Conservation (phyloP, 2,113 vertebrate genomes). For the Bungarus multicinctus region DNA sequence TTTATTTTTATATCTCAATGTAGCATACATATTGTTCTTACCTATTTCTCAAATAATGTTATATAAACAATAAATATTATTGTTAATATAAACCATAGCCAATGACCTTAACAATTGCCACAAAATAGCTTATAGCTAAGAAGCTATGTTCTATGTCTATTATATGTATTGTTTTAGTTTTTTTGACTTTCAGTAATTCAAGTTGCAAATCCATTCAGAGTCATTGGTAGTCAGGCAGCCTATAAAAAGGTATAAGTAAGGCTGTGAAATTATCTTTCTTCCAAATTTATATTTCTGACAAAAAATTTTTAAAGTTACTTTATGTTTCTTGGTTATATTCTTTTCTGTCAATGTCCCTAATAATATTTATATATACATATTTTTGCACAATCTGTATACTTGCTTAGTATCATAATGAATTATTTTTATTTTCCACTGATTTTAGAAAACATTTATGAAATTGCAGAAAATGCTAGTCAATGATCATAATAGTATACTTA, state of each 20-base stretch:
- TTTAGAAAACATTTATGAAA: background rate
- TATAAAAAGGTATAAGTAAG: background rate
- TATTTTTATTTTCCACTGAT: background rate
- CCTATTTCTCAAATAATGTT: background rate
- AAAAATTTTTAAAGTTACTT: too few species aligned
- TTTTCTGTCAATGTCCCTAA: background rate
- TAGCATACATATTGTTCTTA: background rate
- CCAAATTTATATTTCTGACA: background rate
- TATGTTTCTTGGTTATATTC: background rate
- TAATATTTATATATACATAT: background rate
- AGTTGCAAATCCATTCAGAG: background rate
- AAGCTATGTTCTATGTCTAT: background rate
- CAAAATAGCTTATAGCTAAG: background rate
- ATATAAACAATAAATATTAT: background rate
- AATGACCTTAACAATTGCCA: background rate
- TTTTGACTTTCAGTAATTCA: background rate
- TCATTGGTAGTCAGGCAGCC: background rate
- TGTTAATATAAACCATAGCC: background rate
- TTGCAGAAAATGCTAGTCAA: background rate
- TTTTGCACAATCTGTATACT: background rate
- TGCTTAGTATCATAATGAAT: background rate
- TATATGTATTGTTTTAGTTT: background rate
- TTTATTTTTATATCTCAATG: background rate
- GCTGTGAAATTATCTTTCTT: background rate
- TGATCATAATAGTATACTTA: background rate